Evolutionary conservation across 2,113 vertebrate genomes (phyloP).

Genomic region (Psilopogon haemacephalus): DNA sequence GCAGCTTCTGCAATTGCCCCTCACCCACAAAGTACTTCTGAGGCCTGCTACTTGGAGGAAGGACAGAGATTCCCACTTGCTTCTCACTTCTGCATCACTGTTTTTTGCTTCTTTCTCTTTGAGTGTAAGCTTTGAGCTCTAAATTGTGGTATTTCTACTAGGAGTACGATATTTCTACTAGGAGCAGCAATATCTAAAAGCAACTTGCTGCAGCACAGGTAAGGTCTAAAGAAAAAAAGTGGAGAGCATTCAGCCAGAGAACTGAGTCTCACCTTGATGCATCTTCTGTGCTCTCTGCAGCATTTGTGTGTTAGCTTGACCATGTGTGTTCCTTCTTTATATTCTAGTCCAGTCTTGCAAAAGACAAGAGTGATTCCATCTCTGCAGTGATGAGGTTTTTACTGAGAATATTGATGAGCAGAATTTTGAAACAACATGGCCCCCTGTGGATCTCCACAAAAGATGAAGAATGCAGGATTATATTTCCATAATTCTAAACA

Average conservation of each 20-base stretch:
- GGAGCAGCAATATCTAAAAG: background rate
- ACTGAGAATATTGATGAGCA: background rate
- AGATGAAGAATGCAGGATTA: background rate
- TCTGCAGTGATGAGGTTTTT: background rate
- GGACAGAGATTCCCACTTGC: background rate
- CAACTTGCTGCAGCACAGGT: background rate
- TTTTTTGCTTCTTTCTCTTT: background rate
- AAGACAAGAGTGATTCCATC: background rate
- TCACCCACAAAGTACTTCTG: accelerated
- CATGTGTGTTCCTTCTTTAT: background rate
- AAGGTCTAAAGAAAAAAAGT: background rate
- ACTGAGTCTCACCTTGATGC: accelerated
- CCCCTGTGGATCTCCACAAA: background rate
- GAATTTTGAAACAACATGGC: background rate
- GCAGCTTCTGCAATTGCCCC: background rate
- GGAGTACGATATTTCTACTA: background rate
- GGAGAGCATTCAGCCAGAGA: accelerated
- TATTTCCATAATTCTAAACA: background rate
- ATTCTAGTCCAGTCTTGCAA: background rate
- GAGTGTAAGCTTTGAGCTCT: background rate
- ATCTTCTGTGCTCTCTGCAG: background rate
- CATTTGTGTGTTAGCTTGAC: background rate
- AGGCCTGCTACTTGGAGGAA: accelerated
- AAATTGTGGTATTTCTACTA: background rate
- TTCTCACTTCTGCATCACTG: background rate